Percentiles rank a stretch among this genome's conserved stretches.
Evolutionary conservation across 2,888 invertebrate species (phyloP).

Genomic region (Gastrophysa polygoni): DNA sequence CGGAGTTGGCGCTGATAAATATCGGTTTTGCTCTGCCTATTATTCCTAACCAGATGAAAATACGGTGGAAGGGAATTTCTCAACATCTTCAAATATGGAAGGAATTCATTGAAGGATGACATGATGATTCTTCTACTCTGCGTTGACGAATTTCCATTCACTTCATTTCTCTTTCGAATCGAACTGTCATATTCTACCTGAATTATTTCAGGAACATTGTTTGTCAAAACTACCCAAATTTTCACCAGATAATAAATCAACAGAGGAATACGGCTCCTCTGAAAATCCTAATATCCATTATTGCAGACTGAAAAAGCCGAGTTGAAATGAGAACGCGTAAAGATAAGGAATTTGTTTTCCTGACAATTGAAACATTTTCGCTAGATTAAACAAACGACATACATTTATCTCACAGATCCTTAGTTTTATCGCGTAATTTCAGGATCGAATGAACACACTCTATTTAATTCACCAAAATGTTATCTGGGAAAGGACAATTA

Average conservation of each 20-base stretch:
- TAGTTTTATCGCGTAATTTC: conserved; percentile 46
- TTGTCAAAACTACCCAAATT: too few species aligned
- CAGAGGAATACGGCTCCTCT: background rate
- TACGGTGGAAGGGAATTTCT: too few species aligned
- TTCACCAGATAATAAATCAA: background rate
- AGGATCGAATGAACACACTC: conserved; percentile 44
- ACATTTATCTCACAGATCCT: conserved; percentile 45
- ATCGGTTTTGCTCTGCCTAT: too few species aligned
- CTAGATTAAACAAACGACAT: conserved; percentile 48
- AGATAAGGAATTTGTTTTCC: conserved; percentile 44
- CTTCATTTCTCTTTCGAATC: too few species aligned
- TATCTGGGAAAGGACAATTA: conserved; percentile 42
- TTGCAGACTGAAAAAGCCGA: background rate
- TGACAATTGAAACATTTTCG: conserved; percentile 48
- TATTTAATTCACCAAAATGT: conserved; percentile 46
- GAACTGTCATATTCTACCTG: too few species aligned
- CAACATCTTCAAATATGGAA: too few species aligned
- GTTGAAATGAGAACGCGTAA: conserved; percentile 13
- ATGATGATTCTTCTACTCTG: too few species aligned
- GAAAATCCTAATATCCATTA: background rate
- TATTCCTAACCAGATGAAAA: too few species aligned
- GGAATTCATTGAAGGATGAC: too few species aligned
- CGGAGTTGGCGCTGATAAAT: too few species aligned
- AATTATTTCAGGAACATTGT: too few species aligned
- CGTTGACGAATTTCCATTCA: too few species aligned